Conservation (phyloP, 1,140 invertebrate species). For the Agrypnia vestita region DNA sequence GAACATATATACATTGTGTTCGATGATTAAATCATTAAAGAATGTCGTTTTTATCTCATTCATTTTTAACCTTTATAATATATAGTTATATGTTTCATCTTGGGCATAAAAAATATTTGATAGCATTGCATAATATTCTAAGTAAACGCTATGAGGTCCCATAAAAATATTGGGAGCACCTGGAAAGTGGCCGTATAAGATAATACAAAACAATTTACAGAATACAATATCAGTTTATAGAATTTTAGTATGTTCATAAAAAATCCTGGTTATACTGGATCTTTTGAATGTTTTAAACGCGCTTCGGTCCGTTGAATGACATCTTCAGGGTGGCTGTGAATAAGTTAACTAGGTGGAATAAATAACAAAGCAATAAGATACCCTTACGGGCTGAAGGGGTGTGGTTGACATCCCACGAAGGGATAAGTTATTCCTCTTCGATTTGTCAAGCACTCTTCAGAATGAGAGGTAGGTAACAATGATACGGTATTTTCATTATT, state of each 20-base stretch:
- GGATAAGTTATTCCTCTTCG: conserved; percentile 8
- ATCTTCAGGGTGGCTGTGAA: conserved; percentile 38
- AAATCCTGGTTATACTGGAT: conserved; percentile 17
- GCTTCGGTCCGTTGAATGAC: conserved; percentile 29
- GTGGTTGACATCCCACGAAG: conserved; percentile 16
- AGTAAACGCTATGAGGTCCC: too few relatives aligned
- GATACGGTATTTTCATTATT: conserved; percentile 4
- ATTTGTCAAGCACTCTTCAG: conserved; percentile 8
- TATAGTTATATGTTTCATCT: too few relatives aligned
- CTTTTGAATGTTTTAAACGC: conserved; percentile 13
- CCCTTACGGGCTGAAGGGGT: conserved; percentile 36
- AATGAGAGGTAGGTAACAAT: background rate
- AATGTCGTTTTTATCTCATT: too few relatives aligned
- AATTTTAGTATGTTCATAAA: conserved; percentile 36
- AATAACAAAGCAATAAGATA: conserved; percentile 44
- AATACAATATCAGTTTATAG: conserved; percentile 45
- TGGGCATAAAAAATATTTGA: too few relatives aligned
- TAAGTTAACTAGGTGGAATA: conserved; percentile 51
- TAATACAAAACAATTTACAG: conserved; percentile 13
- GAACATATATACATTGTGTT: too few relatives aligned
- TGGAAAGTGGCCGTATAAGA: background rate
- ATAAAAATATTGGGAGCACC: background rate
- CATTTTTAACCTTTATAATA: too few relatives aligned
- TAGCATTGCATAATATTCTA: too few relatives aligned
- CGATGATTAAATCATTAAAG: too few relatives aligned